Evolutionary conservation across 64 coral and sea anemone genomes (phyloP), one percentile per base, ranked within the genome.

Genomic region (Montipora capricornis): DNA sequence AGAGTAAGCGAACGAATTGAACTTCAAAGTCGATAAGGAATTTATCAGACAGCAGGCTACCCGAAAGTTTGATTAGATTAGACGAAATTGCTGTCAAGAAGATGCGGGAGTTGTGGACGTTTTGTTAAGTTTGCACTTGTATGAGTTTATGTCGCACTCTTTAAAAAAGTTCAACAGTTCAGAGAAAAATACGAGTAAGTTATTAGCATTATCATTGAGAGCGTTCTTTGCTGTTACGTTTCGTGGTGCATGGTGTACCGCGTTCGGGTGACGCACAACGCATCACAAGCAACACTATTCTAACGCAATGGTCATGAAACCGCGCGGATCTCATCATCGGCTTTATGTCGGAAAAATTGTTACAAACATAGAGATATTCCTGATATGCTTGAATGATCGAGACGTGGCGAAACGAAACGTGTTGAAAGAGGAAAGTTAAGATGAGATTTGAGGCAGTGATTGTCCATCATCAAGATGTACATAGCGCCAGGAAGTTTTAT

Each of bases 391-490:
- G 64, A 86, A 73, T n/a, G 53, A 37, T 37, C 50, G 8, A 58
- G 19, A 81, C 49, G 24, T 59, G 19, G 81, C 45, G 51, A 6
- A 26, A 44, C 20, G 44, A 62, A 19, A 44, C 14, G 55, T 82
- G 44, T 71, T 46, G 67, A 14, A 50, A 73, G 37, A 86, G 64
- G 9, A 66, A 73, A 60, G 14, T 86, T 86, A 67, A 84, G 67
- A 61, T 86, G 66, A 86, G 81, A 84, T 37, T 84, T 68, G 37
- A 47, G 6, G 3, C 58, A 68, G 6, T 84, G 81, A 84, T 84
- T 37, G 45, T 16, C 5, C 59, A 1, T 68, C 10, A 44, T 37
- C 22, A 47, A 84, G 81, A 84, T 84, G 8, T 84, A 16, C 62
- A 49, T 16, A 84, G 37, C 37, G 47, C 61, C 24, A 84, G 20